A percentile compares a stretch with the other conserved stretches of the same genome.
phyloP scores from a whole-genome alignment of 2,888 invertebrate species.

The Ophion slaviceki region DNA sequence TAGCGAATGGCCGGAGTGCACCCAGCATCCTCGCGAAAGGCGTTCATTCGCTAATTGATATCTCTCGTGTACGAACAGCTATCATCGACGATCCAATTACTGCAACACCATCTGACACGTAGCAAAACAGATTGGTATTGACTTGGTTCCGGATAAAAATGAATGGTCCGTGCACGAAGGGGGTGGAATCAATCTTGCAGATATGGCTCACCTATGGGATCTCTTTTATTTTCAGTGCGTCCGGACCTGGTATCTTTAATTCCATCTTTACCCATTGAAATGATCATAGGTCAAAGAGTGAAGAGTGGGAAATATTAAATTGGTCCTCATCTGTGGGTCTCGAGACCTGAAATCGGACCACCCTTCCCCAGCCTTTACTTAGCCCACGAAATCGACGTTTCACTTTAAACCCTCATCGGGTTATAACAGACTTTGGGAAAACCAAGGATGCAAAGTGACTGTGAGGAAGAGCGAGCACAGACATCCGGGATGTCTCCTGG shows the following conservation, averaged over 20 bases:
- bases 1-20: background rate
- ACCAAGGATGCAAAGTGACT: conserved; percentile 43
- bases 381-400: no score
- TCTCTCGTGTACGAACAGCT: conserved; percentile 6
- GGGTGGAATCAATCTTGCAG: background rate
- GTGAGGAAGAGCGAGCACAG: conserved; percentile 49
- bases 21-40: conserved; percentile 14
- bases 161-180: background rate
- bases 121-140: conserved; percentile 14
- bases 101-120: conserved; percentile 14
- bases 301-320: no score
- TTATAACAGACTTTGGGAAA: conserved; percentile 4
- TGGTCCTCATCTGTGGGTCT: no score
- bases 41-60: conserved; percentile 51
- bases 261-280: no score
- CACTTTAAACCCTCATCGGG: background rate
- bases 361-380: no score
- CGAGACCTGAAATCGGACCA: no score
- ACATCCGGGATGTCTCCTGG: conserved; percentile 51
- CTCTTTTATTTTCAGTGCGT: background rate
- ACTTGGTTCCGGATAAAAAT: background rate
- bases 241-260: no score
- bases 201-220: background rate
- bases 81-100: conserved; percentile 48
- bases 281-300: no score